Base-by-base conservation (phyloP, 1,140 invertebrate genomes). In the Drosophila asahinai region DNA sequence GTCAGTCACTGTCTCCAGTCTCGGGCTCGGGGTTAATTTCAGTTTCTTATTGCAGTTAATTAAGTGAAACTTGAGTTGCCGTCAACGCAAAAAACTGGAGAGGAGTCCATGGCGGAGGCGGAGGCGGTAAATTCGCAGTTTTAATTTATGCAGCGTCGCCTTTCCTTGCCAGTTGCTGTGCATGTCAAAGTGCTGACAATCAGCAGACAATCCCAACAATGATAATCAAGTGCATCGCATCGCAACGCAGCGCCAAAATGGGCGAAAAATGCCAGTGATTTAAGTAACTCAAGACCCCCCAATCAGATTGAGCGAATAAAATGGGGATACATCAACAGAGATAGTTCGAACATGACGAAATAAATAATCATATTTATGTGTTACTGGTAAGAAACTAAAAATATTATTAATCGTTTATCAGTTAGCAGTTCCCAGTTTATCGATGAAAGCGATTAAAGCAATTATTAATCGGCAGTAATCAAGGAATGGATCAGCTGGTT, bases 41-140 rank as follows among this genome's bases (percentile, higher is more conserved):
- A 90, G 86, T 84, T 84, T 90, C 81, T 90, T 87, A 84, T 90
- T 89, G 86, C 81, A 90, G 78, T 81, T 89, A 90, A 89, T 90
- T 89, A 89, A 89, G 78, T 89, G 84, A 77, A 89, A 80, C 86
- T 87, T 84, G 68, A 78, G 81, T 80, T 84, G 61, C 55, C 66
- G 30, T 38, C 48, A 15, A 15, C 52, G 67, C 17, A 51, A 67
- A 60, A 59, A 27, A 62, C n/a, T 19, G 43, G 7, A 11, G 43
- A 5, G 17, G 42, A n/a, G 17, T 45, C 33, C 33, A 9, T 9
- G 9, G 9, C 43, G 12, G 45, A 11, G 36, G 38, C 33, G n/a
- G 58, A 60, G 60, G 58, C 59, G 74, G 65, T 62, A 67, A 49
- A 51, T 36, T 45, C 68, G 19, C 64, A 79, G 75, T 76, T 81